Conservation (phyloP, 2,797 vertebrate genomes). For the Martes flavigula region DNA sequence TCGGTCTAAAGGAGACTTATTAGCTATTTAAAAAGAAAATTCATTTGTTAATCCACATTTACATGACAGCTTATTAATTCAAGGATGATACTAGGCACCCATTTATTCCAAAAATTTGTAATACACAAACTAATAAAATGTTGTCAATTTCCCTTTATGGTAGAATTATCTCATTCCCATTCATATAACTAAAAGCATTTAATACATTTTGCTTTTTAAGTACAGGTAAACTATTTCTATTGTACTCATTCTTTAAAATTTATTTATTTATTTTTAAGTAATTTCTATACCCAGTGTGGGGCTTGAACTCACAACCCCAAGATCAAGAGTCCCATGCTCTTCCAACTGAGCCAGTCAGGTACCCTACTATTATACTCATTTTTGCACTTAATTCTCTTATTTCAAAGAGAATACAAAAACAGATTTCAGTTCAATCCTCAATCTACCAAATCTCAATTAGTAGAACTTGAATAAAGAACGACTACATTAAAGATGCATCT, state of each 20-base stretch:
- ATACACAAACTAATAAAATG: background rate
- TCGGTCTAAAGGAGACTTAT: background rate
- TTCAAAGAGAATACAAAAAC: background rate
- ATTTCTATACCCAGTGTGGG: background rate
- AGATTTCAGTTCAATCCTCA: background rate
- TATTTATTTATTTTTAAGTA: background rate
- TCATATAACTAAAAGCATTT: background rate
- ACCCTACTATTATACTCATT: background rate
- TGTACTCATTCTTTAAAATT: background rate
- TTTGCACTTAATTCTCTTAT: background rate
- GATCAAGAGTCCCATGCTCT: background rate
- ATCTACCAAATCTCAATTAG: background rate
- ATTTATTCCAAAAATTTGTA: background rate
- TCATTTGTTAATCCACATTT: background rate
- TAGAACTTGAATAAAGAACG: background rate
- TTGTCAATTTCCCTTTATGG: background rate
- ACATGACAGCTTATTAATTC: constrained; percentile 9
- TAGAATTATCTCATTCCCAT: background rate
- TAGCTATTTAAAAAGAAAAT: constrained; percentile 14
- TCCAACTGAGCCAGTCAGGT: background rate
- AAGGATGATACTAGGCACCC: background rate
- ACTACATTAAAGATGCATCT: background rate
- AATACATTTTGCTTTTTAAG: background rate
- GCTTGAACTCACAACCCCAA: background rate
- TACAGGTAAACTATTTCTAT: background rate